Evolutionary conservation across 1,140 invertebrate species (phyloP).

Genomic region (Ooceraea biroi): DNA sequence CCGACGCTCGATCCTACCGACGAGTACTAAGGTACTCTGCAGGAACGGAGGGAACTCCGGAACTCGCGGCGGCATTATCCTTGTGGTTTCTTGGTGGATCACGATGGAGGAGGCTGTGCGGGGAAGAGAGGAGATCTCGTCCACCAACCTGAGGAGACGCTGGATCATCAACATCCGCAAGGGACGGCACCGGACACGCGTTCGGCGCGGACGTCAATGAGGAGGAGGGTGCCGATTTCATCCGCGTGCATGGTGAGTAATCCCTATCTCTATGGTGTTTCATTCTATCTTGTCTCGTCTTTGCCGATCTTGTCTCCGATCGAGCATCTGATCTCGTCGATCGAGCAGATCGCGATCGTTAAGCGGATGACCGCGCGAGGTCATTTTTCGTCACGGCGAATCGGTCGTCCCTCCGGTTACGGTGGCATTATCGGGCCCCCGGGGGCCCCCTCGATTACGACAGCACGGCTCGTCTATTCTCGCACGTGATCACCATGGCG

Average conservation of each 20-base stretch:
- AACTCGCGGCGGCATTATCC: background rate
- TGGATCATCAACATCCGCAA: constrained; percentile 86
- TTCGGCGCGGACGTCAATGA: constrained; percentile 67
- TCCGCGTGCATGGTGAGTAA: constrained; percentile 73
- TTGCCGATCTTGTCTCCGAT: too few species aligned
- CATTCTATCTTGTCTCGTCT: background rate
- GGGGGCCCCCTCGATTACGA: background rate
- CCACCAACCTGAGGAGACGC: constrained; percentile 83
- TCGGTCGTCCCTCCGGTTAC: background rate
- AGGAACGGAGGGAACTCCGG: background rate
- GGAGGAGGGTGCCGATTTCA: constrained; percentile 60
- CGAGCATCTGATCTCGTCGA: too few species aligned
- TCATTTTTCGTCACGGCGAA: constrained; percentile 1
- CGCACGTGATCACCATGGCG: constrained; percentile 22
- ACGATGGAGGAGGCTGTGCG: constrained; percentile 74
- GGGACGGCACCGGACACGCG: constrained; percentile 80
- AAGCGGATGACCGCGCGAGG: background rate
- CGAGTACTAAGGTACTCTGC: constrained; percentile 78
- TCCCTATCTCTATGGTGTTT: constrained; percentile 13
- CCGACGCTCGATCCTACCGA: constrained; percentile 82
- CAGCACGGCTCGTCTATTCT: constrained; percentile 3
- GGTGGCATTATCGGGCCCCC: too few species aligned
- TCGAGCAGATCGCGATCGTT: too few species aligned
- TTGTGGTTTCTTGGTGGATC: constrained; percentile 11
- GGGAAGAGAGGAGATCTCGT: constrained; percentile 83